A percentile compares a stretch with the other conserved stretches of the same genome.
phyloP scores from a whole-genome alignment of 2,113 vertebrate genomes.

The Misgurnus mizolepis region DNA sequence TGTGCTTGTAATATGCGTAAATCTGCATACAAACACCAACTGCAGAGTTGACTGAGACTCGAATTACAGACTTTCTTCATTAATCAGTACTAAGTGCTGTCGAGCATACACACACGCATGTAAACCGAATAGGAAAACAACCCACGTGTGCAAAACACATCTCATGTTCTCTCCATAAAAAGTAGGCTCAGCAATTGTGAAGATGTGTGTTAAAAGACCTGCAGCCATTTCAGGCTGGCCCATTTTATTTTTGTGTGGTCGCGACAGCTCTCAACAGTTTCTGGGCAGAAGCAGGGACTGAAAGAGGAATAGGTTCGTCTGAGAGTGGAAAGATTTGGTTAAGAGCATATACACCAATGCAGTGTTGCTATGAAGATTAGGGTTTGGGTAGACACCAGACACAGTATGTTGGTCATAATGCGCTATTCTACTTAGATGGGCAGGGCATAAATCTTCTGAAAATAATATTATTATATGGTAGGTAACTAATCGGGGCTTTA shows the following conservation, averaged over 20 bases:
- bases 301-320: slow-evolving; percentile 52
- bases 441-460: not conserved
- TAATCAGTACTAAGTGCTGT: slow-evolving; percentile 33
- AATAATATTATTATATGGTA: not conserved
- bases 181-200: slow-evolving; percentile 12
- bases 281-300: slow-evolving; percentile 40
- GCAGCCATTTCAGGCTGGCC: slow-evolving; percentile 1
- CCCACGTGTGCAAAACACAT: slow-evolving; percentile 10
- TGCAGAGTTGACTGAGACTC: not conserved
- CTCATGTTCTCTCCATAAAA: not conserved
- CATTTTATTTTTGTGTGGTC: slow-evolving; percentile 2
- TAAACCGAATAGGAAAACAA: not conserved
- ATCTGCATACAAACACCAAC: slow-evolving; percentile 19
- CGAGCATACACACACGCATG: not conserved
- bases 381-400: not conserved
- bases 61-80: slow-evolving; percentile 31
- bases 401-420: not conserved
- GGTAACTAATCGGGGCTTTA: not conserved
- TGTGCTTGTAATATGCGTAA: not conserved
- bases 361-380: slow-evolving; percentile 2
- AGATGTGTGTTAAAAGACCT: slow-evolving; percentile 22
- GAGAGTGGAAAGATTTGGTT: slow-evolving; percentile 13
- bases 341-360: not conserved
- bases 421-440: not conserved
- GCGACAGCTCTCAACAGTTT: slow-evolving; percentile 15